These are phyloP conservation scores for Archaeoteleia sp. DNA, from an alignment of 2,888 invertebrate genomes.

Conservation along the genomic window DNA sequence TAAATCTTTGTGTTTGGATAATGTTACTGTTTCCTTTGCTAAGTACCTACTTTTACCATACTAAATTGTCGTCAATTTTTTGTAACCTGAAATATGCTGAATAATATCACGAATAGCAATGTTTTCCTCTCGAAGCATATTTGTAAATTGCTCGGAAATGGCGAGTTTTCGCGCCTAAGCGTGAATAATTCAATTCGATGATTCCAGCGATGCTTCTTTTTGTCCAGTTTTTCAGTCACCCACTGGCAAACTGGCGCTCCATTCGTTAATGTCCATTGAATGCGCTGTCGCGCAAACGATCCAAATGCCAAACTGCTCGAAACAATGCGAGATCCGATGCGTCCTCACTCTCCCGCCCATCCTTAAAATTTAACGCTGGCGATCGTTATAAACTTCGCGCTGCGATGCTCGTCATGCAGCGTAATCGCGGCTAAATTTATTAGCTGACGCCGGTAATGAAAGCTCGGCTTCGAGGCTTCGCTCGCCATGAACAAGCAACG, in stretches of 20 bases:
- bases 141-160: no score
- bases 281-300: constrained; percentile 6
- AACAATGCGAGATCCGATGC: constrained; percentile 7
- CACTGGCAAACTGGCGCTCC: constrained; percentile 1
- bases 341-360: background rate
- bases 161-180: no score
- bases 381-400: constrained; percentile 13
- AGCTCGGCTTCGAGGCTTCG: background rate
- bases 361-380: constrained; percentile 16
- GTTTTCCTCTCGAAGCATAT: no score
- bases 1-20: no score
- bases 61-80: no score
- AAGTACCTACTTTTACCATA: no score
- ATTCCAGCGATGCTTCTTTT: background rate
- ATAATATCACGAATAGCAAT: no score
- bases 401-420: constrained; percentile 8
- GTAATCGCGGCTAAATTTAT: constrained; percentile 14
- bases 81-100: no score
- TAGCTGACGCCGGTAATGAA: constrained; percentile 7
- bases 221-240: background rate
- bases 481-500: background rate
- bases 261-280: constrained; percentile 8
- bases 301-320: constrained; percentile 1
- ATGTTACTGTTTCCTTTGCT: no score
- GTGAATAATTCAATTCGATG: no score